A percentile compares a stretch with the other conserved stretches of the same genome.
phyloP scores from a whole-genome alignment of 92 coral and sea anemone species.

The Porites lobata region DNA sequence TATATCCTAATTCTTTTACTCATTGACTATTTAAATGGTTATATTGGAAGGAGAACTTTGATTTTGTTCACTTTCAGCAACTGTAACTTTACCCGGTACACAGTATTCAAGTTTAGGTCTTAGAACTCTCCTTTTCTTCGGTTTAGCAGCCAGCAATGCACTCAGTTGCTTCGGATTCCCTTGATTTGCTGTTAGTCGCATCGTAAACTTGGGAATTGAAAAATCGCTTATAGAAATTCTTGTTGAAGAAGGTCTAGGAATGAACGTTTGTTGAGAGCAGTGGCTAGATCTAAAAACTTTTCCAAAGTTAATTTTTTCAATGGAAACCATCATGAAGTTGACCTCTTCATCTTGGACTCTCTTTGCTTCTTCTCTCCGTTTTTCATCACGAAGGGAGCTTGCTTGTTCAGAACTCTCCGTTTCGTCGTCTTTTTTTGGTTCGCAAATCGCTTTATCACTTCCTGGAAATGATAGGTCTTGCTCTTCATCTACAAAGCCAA shows the following conservation, averaged over 20 bases:
- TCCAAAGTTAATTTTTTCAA: neutral
- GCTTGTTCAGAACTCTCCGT: neutral
- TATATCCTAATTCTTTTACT: too few relatives aligned
- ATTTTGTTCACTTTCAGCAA: too few relatives aligned
- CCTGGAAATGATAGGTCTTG: neutral
- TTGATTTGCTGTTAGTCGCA: conserved; percentile 30
- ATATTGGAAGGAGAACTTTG: too few relatives aligned
- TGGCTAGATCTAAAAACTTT: neutral
- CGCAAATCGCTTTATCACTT: neutral
- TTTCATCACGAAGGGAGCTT: neutral
- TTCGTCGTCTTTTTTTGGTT: neutral
- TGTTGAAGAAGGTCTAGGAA: neutral
- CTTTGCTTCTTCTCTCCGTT: neutral
- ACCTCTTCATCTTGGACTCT: neutral
- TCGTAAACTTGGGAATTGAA: conserved; percentile 12
- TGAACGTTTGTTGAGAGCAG: too few relatives aligned
- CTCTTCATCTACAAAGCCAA: neutral
- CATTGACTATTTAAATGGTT: too few relatives aligned
- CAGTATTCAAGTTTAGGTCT: conserved; percentile 2
- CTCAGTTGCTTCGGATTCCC: conserved; percentile 22
- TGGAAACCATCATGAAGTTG: neutral
- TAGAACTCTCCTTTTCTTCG: neutral
- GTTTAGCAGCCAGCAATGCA: conserved; percentile 5
- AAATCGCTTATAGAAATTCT: conserved; percentile 30
- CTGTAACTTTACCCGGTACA: neutral